Conservation (phyloP, 37 sponge, comb jelly and placozoan species). For the Crambe crambe region DNA sequence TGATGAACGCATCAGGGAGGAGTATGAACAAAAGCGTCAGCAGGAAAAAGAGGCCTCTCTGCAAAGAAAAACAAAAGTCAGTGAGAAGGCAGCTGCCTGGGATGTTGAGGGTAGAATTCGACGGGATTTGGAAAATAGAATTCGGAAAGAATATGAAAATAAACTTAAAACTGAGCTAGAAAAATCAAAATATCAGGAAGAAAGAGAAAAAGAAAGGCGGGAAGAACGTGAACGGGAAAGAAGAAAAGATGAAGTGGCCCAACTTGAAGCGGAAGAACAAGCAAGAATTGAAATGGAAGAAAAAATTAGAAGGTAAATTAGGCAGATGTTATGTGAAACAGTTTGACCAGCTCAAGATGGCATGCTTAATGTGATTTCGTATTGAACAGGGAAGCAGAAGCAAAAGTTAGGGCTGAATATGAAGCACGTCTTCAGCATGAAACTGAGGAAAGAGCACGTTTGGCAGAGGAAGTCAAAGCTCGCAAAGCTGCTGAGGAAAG, state of each 20-base stretch:
- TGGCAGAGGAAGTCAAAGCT: slow-evolving; percentile 63
- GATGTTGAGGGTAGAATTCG: not conserved
- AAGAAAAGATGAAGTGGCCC: slow-evolving; percentile 36
- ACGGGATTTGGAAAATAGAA: slow-evolving; percentile 10
- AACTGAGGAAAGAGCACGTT: slow-evolving; percentile 49
- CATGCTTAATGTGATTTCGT: not conserved
- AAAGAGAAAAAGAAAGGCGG: slow-evolving; percentile 23
- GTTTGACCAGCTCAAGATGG: not conserved
- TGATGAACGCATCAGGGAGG: slow-evolving; percentile 47
- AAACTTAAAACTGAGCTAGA: slow-evolving; percentile 10
- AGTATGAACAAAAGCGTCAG: slow-evolving; percentile 28
- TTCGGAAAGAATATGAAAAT: slow-evolving; percentile 27
- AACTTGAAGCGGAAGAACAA: slow-evolving; percentile 67
- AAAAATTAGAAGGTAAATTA: slow-evolving; percentile 23
- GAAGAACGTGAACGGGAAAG: slow-evolving; percentile 11
- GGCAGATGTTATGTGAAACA: not conserved
- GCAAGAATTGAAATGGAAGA: slow-evolving; percentile 67
- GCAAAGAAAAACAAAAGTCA: not conserved
- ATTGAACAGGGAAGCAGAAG: slow-evolving; percentile 51
- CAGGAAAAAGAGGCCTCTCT: slow-evolving; percentile 21
- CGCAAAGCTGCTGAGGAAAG: slow-evolving; percentile 37
- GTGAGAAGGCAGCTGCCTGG: slow-evolving; percentile 18
- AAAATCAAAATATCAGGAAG: slow-evolving; percentile 14
- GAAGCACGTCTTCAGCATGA: slow-evolving; percentile 56
- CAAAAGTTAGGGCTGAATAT: slow-evolving; percentile 50